Evolutionary conservation across 2,888 invertebrate species (phyloP), one percentile per base, ranked within the genome.

Genomic region (Actias luna): DNA sequence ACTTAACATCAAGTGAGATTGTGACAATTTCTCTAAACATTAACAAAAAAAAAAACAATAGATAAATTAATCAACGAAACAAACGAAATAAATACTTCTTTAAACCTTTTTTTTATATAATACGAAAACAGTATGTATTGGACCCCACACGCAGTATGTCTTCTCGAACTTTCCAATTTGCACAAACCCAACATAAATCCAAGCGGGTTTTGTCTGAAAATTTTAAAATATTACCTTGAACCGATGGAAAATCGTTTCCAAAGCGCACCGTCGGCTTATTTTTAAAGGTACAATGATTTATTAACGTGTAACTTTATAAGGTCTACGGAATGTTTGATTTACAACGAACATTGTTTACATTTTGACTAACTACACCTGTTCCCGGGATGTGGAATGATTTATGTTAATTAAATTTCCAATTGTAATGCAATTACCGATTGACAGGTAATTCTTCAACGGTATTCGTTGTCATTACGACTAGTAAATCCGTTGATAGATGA

Each of bases 141-240:
- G 68, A 64, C 68, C 65, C 67, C 65, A 74, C 78, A 82, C 82
- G 80, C 83, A 82, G 85, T 84, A 81, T 81, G 80, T 86, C 83
- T 84, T 81, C 74, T 67, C 75, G 69, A 86, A 86, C 81, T 85
- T 87, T 87, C 82, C 85, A 88, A 88, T 88, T 88, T 87, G 81
- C 83, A 87, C 81, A 86, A 83, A 79, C 82, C 83, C 74, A 76
- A 76, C 85, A 85, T 87, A 87, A 88, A 87, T 87, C 86, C 82
- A 76, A 67, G 71, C 73, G 78, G 82, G 67, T 83, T 83, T 85
- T 83, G 85, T 83, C 79, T 80, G 79, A 78, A 42, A 79, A 82
- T 79, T 85, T 88, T 85, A 84, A 88, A 87, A 85, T 86, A 84
- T 85, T 78, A 77, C 82, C 78, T 68, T 70, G 70, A 67, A 75